A percentile compares a stretch with the other conserved stretches of the same genome.
These are phyloP conservation scores for Drosophila nr. perissopoda DNA, from an alignment of 2,888 invertebrate species.

Conservation along the genomic window DNA sequence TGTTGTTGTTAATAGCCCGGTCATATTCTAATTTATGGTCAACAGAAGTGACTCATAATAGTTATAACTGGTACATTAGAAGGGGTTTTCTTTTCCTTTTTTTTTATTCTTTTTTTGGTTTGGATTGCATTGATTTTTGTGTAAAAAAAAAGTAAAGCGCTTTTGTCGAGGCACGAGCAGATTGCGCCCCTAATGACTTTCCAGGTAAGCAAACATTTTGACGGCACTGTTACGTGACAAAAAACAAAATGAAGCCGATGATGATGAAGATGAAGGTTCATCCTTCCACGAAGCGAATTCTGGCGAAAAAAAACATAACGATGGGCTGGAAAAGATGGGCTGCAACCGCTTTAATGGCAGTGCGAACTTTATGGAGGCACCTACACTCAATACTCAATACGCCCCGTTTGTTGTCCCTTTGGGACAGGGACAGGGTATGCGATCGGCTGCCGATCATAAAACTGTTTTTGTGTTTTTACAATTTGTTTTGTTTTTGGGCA, in stretches of 20 bases:
- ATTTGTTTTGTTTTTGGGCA: conserved; percentile 66
- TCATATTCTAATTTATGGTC: conserved; percentile 69
- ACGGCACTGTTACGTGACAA: conserved; percentile 67
- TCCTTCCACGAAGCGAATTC: conserved; percentile 9
- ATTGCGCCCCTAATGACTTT: conserved; percentile 76
- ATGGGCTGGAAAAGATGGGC: conserved; percentile 47
- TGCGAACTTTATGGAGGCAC: conserved; percentile 68
- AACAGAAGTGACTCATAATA: conserved; percentile 42
- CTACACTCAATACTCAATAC: conserved; percentile 12
- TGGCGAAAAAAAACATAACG: conserved; percentile 23
- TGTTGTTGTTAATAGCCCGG: conserved; percentile 46
- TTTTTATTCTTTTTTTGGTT: background rate
- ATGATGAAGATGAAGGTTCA: background rate
- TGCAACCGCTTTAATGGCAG: conserved; percentile 65
- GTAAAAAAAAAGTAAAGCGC: conserved; percentile 18
- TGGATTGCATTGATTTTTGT: conserved; percentile 8
- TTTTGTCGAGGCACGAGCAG: conserved; percentile 41
- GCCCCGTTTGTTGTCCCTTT: conserved; percentile 69
- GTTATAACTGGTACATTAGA: conserved; percentile 24
- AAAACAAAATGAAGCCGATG: conserved; percentile 25
- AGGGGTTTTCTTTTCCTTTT: conserved; percentile 20
- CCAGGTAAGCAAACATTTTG: conserved; percentile 65
- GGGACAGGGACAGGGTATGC: background rate
- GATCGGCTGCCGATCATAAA: conserved; percentile 55
- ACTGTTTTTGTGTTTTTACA: conserved; percentile 64